Evolutionary conservation across 1,140 invertebrate genomes (phyloP), one percentile per base, ranked within the genome.

Genomic region (Ceratina japonica): DNA sequence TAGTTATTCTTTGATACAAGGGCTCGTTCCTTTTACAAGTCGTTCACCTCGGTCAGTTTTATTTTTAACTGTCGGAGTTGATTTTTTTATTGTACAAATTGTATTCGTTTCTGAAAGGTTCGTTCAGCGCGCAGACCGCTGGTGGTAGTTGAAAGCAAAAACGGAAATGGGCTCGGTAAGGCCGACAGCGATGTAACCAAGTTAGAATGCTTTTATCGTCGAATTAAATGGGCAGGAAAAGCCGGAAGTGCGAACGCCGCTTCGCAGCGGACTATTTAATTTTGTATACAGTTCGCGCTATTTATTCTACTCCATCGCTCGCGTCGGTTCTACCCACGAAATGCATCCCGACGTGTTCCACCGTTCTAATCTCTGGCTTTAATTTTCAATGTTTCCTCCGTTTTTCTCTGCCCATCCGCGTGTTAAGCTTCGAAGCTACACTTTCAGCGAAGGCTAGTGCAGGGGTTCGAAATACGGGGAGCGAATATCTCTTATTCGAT

Each of bases 131-230:
- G 18, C 18, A 20, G 13, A 37, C 16, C 20, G n/a, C 2, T 4
- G 37, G 13, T 16, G 37, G 22, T 44, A 52, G 22, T 49, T n/a
- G n/a, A 37, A 68, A 69, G n/a, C 61, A 70, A 71, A 63, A 44
- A 49, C 59, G 49, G 68, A 63, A 78, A 78, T 24, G 68, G 68
- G 49, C 31, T 63, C 44, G 75, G 68, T 69, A 61, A 71, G 49
- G n/a, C 27, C 31, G 59, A 27, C 59, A 56, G 68, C 22, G 37
- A 10, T 51, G 68, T 72, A 72, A 78, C 69, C 58, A 56, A 49
- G 52, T 78, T 72, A 72, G 61, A 54, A 72, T 63, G 75, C 68
- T 71, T 78, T 78, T 72, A 72, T 59, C 37, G 75, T 70, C 56
- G 59, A 72, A 72, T 78, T 22, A 78, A 78, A 71, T 31, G 58